phyloP scores from a whole-genome alignment of 2,113 vertebrate genomes.

The Scomber scombrus region DNA sequence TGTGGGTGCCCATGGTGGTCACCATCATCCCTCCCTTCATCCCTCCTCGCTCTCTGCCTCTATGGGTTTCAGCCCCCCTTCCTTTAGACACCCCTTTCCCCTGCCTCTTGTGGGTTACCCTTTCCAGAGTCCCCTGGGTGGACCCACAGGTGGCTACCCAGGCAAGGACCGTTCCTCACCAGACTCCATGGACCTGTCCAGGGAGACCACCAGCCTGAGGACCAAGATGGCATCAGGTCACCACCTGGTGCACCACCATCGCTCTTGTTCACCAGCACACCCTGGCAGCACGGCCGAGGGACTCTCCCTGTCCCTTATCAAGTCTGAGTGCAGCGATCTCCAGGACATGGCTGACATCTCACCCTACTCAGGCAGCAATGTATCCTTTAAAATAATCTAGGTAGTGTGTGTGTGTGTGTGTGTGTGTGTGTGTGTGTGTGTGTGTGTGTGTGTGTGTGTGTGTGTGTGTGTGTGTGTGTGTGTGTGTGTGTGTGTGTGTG shows the following conservation, averaged over 20 bases:
- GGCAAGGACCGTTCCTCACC: conserved; percentile 95
- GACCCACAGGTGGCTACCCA: conserved; percentile 90
- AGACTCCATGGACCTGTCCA: conserved; percentile 96
- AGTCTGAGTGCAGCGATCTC: conserved; percentile 97
- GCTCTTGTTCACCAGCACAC: conserved; percentile 94
- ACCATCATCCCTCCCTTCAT: conserved; percentile 93
- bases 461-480: background rate
- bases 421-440: background rate
- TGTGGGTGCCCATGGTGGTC: conserved; percentile 89
- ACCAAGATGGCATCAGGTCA: conserved; percentile 98
- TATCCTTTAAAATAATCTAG: conserved; percentile 90
- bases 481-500: background rate
- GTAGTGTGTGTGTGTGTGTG: background rate
- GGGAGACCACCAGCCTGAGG: conserved; percentile 95
- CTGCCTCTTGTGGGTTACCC: conserved; percentile 97
- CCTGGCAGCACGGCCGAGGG: conserved; percentile 92
- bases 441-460: background rate
- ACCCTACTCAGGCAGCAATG: conserved; percentile 97
- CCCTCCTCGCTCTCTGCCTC: conserved; percentile 95
- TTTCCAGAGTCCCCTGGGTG: conserved; percentile 93
- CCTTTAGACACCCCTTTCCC: conserved; percentile 96
- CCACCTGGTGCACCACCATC: conserved; percentile 90
- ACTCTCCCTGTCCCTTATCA: conserved; percentile 97
- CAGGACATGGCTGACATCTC: conserved; percentile 99
- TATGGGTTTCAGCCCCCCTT: conserved; percentile 93